Percentiles rank a stretch among this genome's conserved stretches.
phyloP scores from a whole-genome alignment of 2,888 invertebrate genomes.

The Empis stercorea region DNA sequence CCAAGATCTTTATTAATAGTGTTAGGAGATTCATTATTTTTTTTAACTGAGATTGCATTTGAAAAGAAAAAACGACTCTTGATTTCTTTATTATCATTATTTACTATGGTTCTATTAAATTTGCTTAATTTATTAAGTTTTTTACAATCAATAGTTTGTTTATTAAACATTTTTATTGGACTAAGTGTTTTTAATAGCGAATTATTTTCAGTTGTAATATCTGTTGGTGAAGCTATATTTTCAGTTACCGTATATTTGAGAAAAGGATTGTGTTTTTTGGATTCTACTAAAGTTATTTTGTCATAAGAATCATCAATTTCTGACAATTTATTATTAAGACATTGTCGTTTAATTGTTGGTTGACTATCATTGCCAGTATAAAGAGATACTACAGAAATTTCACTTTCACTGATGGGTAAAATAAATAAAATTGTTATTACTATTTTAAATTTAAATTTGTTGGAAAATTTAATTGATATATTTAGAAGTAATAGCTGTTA shows the following conservation, averaged over 20 bases:
- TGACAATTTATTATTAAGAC: constrained; percentile 7
- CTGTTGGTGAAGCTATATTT: constrained; percentile 8
- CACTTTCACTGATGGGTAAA: constrained; percentile 23
- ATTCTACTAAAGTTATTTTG: neutral
- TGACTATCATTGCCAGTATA: constrained; percentile 11
- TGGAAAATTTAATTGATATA: too few relatives aligned
- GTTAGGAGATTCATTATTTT: neutral
- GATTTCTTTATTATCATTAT: constrained; percentile 37
- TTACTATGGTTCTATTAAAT: constrained; percentile 38
- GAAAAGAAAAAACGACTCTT: constrained; percentile 46
- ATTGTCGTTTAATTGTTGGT: constrained; percentile 9
- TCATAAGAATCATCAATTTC: neutral
- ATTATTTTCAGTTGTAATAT: constrained; percentile 19
- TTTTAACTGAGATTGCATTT: constrained; percentile 12
- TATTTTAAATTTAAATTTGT: neutral
- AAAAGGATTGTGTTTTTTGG: constrained; percentile 27
- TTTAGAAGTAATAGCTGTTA: too few relatives aligned
- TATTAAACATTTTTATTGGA: constrained; percentile 19
- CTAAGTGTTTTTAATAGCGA: constrained; percentile 24
- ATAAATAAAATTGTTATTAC: neutral
- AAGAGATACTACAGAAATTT: constrained; percentile 15
- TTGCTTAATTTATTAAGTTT: constrained; percentile 1
- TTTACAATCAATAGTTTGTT: neutral
- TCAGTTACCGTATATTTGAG: constrained; percentile 20
- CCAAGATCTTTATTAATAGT: neutral